Conservation (phyloP, 2,113 vertebrate species). For the Corydoras sp. region DNA sequence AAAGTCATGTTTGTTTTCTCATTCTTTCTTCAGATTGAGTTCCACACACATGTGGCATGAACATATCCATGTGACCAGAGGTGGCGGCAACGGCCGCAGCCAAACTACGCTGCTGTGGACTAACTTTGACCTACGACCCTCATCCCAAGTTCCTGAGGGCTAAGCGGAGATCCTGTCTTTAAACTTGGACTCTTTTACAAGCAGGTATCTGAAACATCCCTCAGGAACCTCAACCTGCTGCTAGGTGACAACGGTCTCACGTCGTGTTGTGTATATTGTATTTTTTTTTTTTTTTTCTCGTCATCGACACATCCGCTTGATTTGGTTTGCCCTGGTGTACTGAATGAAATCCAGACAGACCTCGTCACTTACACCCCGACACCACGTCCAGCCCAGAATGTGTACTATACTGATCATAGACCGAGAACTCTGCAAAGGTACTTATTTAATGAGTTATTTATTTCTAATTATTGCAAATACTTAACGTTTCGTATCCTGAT, state of each 20-base stretch:
- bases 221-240: constrained; percentile 36
- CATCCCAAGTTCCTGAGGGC: constrained; percentile 18
- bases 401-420: constrained; percentile 21
- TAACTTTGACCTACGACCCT: constrained; percentile 31
- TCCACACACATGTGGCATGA: neutral
- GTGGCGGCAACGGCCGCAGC: neutral
- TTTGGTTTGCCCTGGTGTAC: constrained; percentile 7
- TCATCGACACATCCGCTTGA: neutral
- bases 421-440: constrained; percentile 18
- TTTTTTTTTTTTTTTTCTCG: constrained; percentile 15
- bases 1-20: neutral
- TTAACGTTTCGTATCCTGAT: neutral
- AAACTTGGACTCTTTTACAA: too few species aligned
- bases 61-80: constrained; percentile 15
- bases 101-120: constrained; percentile 38
- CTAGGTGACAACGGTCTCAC: constrained; percentile 32
- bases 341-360: constrained; percentile 4
- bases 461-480: constrained; percentile 3
- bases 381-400: constrained; percentile 1
- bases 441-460: constrained; percentile 31
- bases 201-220: constrained; percentile 1
- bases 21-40: too few species aligned
- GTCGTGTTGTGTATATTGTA: constrained; percentile 19
- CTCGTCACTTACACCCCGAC: neutral
- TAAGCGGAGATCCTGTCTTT: constrained; percentile 9